Evolutionary conservation across 2,888 invertebrate species (phyloP).

Genomic region (Leucophora obtusa): DNA sequence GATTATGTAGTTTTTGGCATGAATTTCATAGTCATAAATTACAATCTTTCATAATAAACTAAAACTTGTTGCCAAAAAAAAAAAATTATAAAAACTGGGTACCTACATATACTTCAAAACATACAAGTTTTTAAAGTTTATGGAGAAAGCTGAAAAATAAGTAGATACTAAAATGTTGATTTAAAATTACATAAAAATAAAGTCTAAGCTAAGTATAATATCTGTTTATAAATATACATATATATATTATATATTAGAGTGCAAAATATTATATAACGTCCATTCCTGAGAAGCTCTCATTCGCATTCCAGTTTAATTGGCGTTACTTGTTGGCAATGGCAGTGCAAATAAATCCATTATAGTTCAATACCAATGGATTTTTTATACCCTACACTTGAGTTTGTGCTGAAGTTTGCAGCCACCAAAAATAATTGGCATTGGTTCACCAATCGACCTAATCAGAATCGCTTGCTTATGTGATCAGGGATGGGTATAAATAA

Average conservation of each 20-base stretch:
- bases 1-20: slow-evolving; percentile 49
- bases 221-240: background rate
- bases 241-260: background rate
- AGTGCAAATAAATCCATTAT: too few species aligned
- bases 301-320: too few species aligned
- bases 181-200: slow-evolving; percentile 15
- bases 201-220: background rate
- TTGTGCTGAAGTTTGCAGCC: too few species aligned
- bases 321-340: too few species aligned
- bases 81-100: background rate
- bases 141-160: background rate
- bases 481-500: too few species aligned
- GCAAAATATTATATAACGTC: too few species aligned
- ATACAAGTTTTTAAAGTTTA: background rate
- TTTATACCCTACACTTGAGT: too few species aligned
- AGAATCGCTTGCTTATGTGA: too few species aligned
- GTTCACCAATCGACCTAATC: too few species aligned
- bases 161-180: background rate
- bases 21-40: slow-evolving; percentile 48
- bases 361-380: too few species aligned
- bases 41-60: slow-evolving; percentile 50
- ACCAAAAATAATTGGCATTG: too few species aligned
- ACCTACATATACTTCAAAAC: background rate
- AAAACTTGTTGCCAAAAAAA: slow-evolving; percentile 52
- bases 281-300: too few species aligned